phyloP scores from a whole-genome alignment of 2,797 vertebrate species.

The Pelochelys cantorii region DNA sequence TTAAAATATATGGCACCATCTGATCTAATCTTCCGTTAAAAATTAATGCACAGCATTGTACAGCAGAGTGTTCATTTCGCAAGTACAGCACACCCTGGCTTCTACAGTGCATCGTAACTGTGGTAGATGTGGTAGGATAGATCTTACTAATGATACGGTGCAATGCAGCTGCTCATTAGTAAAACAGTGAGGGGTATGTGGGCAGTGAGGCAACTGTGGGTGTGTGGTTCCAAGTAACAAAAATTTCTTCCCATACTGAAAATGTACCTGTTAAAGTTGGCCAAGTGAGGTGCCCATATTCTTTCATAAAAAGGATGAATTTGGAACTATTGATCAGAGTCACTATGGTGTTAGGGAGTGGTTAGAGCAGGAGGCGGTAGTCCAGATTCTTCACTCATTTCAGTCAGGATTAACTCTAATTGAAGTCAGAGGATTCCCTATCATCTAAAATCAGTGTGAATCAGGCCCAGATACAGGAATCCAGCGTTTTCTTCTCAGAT shows the following conservation, averaged over 20 bases:
- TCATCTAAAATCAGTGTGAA: constrained; percentile 34
- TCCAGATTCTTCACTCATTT: constrained; percentile 22
- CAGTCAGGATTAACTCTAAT: not conserved
- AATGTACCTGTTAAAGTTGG: constrained; percentile 58
- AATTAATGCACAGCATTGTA: constrained; percentile 38
- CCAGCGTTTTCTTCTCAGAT: not conserved
- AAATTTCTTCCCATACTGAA: constrained; percentile 62
- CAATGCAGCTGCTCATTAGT: not conserved
- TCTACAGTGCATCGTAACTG: constrained; percentile 37
- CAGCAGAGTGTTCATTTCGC: constrained; percentile 51
- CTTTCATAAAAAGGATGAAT: constrained; percentile 56
- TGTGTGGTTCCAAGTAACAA: constrained; percentile 60
- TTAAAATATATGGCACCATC: constrained; percentile 53
- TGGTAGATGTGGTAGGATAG: constrained; percentile 42
- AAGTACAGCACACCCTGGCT: constrained; percentile 47
- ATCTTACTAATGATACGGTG: constrained; percentile 52
- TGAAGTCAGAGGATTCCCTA: constrained; percentile 50
- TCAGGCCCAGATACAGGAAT: constrained; percentile 4
- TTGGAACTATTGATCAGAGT: constrained; percentile 27
- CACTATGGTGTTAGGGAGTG: constrained; percentile 36
- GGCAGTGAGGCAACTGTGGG: constrained; percentile 59
- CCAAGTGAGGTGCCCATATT: constrained; percentile 60
- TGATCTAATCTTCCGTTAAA: constrained; percentile 39
- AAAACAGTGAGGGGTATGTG: constrained; percentile 44
- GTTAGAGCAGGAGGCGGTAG: constrained; percentile 41